These are phyloP conservation scores for Ylistrum balloti DNA, from an alignment of 1,140 invertebrate species.

Conservation along the genomic window DNA sequence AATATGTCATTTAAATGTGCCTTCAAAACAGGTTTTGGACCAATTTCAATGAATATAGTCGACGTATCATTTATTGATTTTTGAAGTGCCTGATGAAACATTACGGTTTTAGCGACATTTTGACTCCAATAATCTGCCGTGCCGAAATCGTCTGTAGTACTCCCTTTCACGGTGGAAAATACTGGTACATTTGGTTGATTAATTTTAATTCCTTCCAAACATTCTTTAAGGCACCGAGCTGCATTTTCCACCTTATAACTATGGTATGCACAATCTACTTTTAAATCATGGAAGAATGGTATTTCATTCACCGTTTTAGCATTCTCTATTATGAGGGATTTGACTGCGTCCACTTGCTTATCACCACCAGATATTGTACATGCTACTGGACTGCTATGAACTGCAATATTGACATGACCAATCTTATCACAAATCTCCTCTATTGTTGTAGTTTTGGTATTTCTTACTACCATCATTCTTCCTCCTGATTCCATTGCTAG, in stretches of 20 bases:
- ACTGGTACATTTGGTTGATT: slow-evolving; percentile 12
- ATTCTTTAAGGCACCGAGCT: neutral
- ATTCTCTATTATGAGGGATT: neutral
- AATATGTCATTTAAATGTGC: slow-evolving; percentile 66
- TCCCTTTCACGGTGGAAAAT: slow-evolving; percentile 58
- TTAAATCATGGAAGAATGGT: slow-evolving; percentile 41
- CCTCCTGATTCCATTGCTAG: slow-evolving; percentile 51
- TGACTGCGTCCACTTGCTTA: slow-evolving; percentile 43
- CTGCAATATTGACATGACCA: slow-evolving; percentile 53
- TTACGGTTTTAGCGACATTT: slow-evolving; percentile 66
- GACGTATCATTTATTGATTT: slow-evolving; percentile 55
- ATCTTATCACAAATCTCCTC: slow-evolving; percentile 45
- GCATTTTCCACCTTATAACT: slow-evolving; percentile 57
- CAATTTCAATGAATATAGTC: slow-evolving; percentile 69
- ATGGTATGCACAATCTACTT: slow-evolving; percentile 62
- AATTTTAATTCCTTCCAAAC: slow-evolving; percentile 35
- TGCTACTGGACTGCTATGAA: slow-evolving; percentile 57
- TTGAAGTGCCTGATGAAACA: slow-evolving; percentile 64
- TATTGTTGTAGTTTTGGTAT: slow-evolving; percentile 44
- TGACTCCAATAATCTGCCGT: slow-evolving; percentile 65
- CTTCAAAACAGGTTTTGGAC: slow-evolving; percentile 68
- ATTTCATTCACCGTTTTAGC: neutral
- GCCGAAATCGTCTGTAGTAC: neutral
- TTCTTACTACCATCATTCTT: slow-evolving; percentile 62
- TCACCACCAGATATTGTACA: slow-evolving; percentile 63